A percentile compares a stretch with the other conserved stretches of the same genome.
These are phyloP conservation scores for Meloidogyne floridensis DNA, from an alignment of 1,140 invertebrate genomes.

Conservation along the genomic window DNA sequence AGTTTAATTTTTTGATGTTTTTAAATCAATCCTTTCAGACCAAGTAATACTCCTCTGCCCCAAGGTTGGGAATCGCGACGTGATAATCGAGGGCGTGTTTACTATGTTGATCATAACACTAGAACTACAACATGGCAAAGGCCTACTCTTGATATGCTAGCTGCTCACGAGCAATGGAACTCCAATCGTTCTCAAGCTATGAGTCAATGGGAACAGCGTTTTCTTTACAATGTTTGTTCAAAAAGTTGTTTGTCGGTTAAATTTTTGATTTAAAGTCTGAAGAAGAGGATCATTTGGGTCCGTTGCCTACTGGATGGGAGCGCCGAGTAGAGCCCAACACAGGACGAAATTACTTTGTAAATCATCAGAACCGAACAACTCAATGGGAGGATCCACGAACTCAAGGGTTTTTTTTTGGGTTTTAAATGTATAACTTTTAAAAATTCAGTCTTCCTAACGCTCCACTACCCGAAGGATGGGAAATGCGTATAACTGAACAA, in stretches of 20 bases:
- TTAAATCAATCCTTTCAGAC: constrained; percentile 18
- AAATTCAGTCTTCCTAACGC: constrained; percentile 34
- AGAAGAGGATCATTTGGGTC: constrained; percentile 78
- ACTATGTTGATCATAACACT: constrained; percentile 98
- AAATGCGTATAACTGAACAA: constrained; percentile 86
- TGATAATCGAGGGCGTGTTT: constrained; percentile 87
- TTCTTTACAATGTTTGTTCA: constrained; percentile 70
- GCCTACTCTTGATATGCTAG: constrained; percentile 85
- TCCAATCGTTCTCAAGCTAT: constrained; percentile 79
- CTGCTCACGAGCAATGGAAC: constrained; percentile 69
- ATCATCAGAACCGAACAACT: constrained; percentile 96
- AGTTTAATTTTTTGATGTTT: background rate
- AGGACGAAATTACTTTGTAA: constrained; percentile 92
- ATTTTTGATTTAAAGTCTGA: background rate
- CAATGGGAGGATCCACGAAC: constrained; percentile 99
- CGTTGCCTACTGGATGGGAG: constrained; percentile 93
- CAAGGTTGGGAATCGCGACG: constrained; percentile 84
- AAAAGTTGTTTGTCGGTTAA: constrained; percentile 2
- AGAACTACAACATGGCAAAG: constrained; percentile 94
- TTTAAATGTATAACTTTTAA: no score
- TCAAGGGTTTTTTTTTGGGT: constrained; percentile 75
- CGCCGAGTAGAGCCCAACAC: constrained; percentile 85
- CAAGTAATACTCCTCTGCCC: constrained; percentile 55
- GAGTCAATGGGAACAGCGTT: constrained; percentile 90
- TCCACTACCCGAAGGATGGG: constrained; percentile 91